Base-by-base conservation (phyloP, 2,113 vertebrate genomes). In the Bungarus multicinctus region DNA sequence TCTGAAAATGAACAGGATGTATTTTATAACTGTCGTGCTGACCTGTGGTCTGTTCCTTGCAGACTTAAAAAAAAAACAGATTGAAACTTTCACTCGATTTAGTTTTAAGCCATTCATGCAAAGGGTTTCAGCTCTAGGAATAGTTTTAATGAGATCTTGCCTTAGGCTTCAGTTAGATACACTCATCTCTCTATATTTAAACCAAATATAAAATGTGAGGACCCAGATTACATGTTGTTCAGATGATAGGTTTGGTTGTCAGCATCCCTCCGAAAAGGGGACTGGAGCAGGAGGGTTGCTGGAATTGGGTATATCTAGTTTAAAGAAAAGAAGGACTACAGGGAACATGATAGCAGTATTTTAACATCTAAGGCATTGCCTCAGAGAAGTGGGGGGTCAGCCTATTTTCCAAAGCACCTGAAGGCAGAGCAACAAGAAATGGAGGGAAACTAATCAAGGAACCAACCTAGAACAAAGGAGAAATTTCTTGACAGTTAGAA, bases 21-120 rank as follows among this genome's bases (percentile, higher is more conserved):
- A 45, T 55, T 50, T 43, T 54, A 54, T 89, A 39, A 3, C n/a
- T 27, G 23, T 22, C 0, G 0, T 89, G 54, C 87, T 55, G n/a
- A 50, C 47, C 53, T 2, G 6, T 93, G 89, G 57, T 90, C 92
- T 93, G 88, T 64, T 1, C 0, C 6, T 16, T 88, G 58, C 43
- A 85, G 50, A 85, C 0, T 50, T 50, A 0, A 86, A 69, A 91
- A 27, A 91, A 0, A 69, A 69, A 92, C 25, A 92, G 90, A 94
- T 92, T 47, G 16, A 94, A 90, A 91, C 85, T 91, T 54, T 25
- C n/a, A 92, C 57, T 53, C 81, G 18, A 23, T 52, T 52, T 87
- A 64, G 81, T 20, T 52, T 25, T 45, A 47, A 87, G 64, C 47
- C 25, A 12, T 16, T 86, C 4, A 53, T 88, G 85, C 87, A 54